Percentiles rank a stretch among this genome's conserved stretches.
These are phyloP conservation scores for Platysteira castanea DNA, from an alignment of 2,113 vertebrate genomes.

Conservation along the genomic window DNA sequence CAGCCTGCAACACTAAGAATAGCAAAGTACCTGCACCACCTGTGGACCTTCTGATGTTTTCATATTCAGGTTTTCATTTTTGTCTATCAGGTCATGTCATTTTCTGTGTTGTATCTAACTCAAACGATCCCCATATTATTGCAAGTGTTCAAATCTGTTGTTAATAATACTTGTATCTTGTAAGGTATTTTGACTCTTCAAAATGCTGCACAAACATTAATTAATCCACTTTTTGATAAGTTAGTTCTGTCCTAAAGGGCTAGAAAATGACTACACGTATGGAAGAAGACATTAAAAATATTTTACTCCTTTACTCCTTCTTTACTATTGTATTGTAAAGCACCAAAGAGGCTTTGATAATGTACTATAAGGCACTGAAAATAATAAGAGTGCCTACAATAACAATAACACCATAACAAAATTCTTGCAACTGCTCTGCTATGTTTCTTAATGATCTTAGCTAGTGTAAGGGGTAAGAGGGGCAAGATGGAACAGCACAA, in stretches of 20 bases:
- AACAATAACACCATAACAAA: not conserved
- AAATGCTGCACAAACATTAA: not conserved
- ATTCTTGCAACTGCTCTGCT: not conserved
- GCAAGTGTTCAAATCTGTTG: not conserved
- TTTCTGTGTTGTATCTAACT: not conserved
- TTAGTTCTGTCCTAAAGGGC: not conserved
- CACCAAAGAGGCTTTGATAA: not conserved
- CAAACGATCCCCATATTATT: not conserved
- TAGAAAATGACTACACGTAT: not conserved
- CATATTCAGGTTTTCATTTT: not conserved
- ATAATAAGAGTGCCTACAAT: not conserved
- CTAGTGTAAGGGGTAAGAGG: not conserved
- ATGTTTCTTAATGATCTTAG: not conserved
- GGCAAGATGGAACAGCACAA: not conserved
- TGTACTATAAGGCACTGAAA: not conserved
- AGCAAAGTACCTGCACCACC: not conserved
- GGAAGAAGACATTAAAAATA: not conserved
- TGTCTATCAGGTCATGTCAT: not conserved
- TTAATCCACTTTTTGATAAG: not conserved
- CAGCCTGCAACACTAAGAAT: not conserved
- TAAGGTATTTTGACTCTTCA: not conserved
- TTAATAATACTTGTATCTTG: not conserved
- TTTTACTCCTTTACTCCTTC: not conserved
- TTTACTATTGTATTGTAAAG: not conserved
- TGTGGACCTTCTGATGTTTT: accelerated